Conservation (phyloP, 1,140 invertebrate species). For the Plectrocnemia conspersa region DNA sequence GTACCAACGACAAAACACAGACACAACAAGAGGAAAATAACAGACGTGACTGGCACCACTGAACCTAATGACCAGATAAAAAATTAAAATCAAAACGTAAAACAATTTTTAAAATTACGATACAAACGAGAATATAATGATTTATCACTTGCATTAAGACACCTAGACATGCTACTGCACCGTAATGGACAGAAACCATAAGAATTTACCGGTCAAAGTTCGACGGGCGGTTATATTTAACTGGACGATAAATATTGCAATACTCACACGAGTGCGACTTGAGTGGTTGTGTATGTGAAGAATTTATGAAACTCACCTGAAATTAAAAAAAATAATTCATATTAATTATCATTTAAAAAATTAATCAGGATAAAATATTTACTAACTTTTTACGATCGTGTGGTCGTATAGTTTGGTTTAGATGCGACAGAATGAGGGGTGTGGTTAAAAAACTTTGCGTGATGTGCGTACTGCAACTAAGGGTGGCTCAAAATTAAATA, state of each 20-base stretch:
- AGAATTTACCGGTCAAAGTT: too few relatives aligned
- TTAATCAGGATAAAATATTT: conserved; percentile 11
- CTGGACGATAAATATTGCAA: neutral
- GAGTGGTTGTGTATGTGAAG: neutral
- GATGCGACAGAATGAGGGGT: neutral
- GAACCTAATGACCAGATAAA: too few relatives aligned
- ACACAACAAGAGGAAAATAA: too few relatives aligned
- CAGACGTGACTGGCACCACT: too few relatives aligned
- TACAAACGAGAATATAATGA: too few relatives aligned
- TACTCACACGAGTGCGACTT: neutral
- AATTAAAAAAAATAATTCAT: neutral
- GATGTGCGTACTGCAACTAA: conserved; percentile 9
- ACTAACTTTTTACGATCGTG: conserved; percentile 13
- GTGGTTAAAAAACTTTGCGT: conserved; percentile 12
- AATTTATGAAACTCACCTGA: neutral
- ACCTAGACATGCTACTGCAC: too few relatives aligned
- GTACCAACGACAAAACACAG: too few relatives aligned
- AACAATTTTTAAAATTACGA: too few relatives aligned
- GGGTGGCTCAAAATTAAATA: conserved; percentile 10
- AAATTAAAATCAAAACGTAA: too few relatives aligned
- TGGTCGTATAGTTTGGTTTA: conserved; percentile 6
- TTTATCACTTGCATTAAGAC: too few relatives aligned
- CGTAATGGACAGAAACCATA: too few relatives aligned
- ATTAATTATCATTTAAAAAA: neutral
- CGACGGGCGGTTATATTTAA: too few relatives aligned